Percentiles rank a stretch among this genome's conserved stretches.
Conservation (phyloP, 2,888 invertebrate species). For the Philereme transversata region DNA sequence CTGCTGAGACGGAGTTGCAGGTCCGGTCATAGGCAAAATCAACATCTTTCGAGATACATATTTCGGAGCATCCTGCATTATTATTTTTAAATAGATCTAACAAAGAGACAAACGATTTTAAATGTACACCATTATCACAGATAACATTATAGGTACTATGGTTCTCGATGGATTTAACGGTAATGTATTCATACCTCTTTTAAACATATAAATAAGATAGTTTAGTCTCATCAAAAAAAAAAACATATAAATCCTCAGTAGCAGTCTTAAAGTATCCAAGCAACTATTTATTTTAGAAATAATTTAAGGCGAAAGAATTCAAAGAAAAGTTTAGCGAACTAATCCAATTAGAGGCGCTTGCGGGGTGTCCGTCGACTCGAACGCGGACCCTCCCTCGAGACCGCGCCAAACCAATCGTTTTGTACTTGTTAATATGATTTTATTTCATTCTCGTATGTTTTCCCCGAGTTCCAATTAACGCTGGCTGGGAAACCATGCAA, state of each 20-base stretch:
- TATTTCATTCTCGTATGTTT: conserved; percentile 33
- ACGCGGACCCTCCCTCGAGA: conserved; percentile 40
- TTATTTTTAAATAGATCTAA: no score
- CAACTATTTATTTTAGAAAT: conserved; percentile 46
- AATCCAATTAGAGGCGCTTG: conserved; percentile 68
- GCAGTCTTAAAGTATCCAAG: conserved; percentile 16
- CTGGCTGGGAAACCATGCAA: conserved; percentile 24
- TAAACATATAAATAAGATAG: no score
- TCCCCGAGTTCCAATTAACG: conserved; percentile 29
- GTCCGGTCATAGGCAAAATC: no score
- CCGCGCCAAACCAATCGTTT: conserved; percentile 38
- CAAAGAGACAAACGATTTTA: no score
- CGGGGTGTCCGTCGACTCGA: conserved; percentile 35
- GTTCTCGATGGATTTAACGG: no score
- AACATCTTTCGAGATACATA: no score
- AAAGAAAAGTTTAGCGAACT: conserved; percentile 67
- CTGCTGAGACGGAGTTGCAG: no score
- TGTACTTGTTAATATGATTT: conserved; percentile 43
- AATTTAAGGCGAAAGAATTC: conserved; percentile 60
- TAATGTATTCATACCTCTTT: no score
- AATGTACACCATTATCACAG: no score
- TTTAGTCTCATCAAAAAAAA: conserved; percentile 1
- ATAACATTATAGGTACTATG: no score
- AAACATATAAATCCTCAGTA: conserved; percentile 2
- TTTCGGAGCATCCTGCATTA: no score